Evolutionary conservation across 2,888 invertebrate species (phyloP), one percentile per base, ranked within the genome.

Genomic region (Metalampra italica): DNA sequence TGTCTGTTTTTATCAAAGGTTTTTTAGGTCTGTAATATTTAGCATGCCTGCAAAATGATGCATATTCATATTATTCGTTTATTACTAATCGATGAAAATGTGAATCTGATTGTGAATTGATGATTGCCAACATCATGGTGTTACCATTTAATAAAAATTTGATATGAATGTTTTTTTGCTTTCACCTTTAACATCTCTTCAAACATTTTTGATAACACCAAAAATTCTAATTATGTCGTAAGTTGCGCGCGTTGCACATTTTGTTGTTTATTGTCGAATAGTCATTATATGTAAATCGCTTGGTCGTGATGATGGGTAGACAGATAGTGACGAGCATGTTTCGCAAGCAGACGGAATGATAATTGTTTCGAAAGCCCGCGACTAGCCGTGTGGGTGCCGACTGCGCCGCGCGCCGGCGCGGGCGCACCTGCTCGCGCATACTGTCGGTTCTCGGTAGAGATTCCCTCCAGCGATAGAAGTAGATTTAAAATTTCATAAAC

Each of bases 281-380:
- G 81, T 87, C 85, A 88, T 88, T 89, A 88, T 86, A 87, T 87
- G 88, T 86, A 88, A 89, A 89, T 88, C 75, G 86, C 73, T 64
- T 63, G 78, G 82, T 88, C 89, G 89, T 89, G 89, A 83, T 82
- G 88, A 89, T 89, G 81, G 78, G 69, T 68, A 66, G 73, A 66
- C 72, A 63, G 88, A 89, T 89, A 87, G 84, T 85, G 86, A 87
- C 86, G 78, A 77, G 64, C 84, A 80, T 82, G 89, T 87, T 89
- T 86, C 75, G 88, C 87, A 82, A 88, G 73, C 71, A 71, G 71
- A 70, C 69, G 78, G 81, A 75, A 87, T 82, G 86, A 85, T 86
- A 86, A 85, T 85, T 84, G 85, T 85, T 76, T 71, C 65, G 63
- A 68, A 68, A 62, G 64, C 75, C 56, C 68, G 64, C 67, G 67